phyloP scores from a whole-genome alignment of 2,888 invertebrate species.

The Phalera bucephala region DNA sequence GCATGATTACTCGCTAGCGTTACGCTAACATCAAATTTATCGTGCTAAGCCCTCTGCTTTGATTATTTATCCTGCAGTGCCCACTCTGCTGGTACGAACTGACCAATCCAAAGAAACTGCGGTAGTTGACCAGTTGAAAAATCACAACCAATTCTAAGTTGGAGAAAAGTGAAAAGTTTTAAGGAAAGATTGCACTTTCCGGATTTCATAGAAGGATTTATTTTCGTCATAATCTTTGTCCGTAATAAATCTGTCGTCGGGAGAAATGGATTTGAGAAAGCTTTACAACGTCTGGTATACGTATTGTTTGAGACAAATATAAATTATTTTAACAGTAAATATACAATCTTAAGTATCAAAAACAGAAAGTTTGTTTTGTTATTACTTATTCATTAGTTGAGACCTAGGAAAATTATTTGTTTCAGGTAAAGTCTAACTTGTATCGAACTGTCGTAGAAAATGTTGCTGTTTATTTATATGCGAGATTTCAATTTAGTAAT shows the following conservation, averaged over 20 bases:
- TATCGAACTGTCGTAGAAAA: no score
- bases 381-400: background rate
- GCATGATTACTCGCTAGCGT: no score
- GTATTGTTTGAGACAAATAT: background rate
- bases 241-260: slow-evolving; percentile 18
- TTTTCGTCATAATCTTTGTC: slow-evolving; percentile 39
- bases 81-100: slow-evolving; percentile 27
- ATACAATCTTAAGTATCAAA: background rate
- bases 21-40: no score
- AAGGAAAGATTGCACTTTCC: slow-evolving; percentile 19
- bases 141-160: slow-evolving; percentile 30
- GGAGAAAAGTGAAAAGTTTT: slow-evolving; percentile 28
- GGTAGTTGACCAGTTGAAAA: slow-evolving; percentile 31
- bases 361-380: background rate
- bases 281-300: slow-evolving; percentile 8
- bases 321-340: slow-evolving; percentile 6
- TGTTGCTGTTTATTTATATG: no score
- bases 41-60: no score
- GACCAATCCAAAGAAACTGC: slow-evolving; percentile 27
- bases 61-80: no score
- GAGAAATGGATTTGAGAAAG: slow-evolving; percentile 12
- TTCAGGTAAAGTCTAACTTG: no score
- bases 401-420: slow-evolving; percentile 1
- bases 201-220: slow-evolving; percentile 35
- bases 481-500: no score